A percentile compares a stretch with the other conserved stretches of the same genome.
These are phyloP conservation scores for Drosophila mimica DNA, from an alignment of 2,888 invertebrate species.

Conservation along the genomic window DNA sequence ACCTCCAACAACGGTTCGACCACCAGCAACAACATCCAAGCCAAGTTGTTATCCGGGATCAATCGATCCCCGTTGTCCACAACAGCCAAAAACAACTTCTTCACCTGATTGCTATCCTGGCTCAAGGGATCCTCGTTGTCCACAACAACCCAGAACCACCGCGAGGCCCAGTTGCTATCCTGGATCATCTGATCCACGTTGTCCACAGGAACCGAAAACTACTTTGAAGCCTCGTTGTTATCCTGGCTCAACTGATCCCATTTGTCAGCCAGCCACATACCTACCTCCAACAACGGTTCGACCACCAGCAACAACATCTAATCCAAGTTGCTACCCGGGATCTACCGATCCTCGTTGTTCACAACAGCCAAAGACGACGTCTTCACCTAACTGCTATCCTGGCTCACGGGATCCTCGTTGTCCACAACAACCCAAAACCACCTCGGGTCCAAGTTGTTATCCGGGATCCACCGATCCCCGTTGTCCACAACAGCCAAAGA, in stretches of 20 bases:
- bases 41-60: constrained; percentile 16
- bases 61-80: constrained; percentile 10
- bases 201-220: constrained; percentile 67
- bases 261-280: constrained; percentile 7
- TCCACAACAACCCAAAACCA: no score
- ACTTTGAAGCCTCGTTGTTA: background rate
- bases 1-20: constrained; percentile 13
- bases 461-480: no score
- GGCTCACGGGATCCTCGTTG: no score
- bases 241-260: background rate
- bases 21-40: background rate
- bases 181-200: constrained; percentile 83
- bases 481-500: no score
- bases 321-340: background rate
- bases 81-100: constrained; percentile 2
- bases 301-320: background rate
- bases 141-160: background rate
- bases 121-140: constrained; percentile 55
- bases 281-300: constrained; percentile 10
- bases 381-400: no score
- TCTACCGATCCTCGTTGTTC: no score
- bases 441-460: no score
- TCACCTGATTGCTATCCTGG: constrained; percentile 6
- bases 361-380: no score
- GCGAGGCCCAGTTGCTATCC: constrained; percentile 77